Evolutionary conservation across 2,888 invertebrate genomes (phyloP).

Genomic region (Ptycholaimellus sp.): DNA sequence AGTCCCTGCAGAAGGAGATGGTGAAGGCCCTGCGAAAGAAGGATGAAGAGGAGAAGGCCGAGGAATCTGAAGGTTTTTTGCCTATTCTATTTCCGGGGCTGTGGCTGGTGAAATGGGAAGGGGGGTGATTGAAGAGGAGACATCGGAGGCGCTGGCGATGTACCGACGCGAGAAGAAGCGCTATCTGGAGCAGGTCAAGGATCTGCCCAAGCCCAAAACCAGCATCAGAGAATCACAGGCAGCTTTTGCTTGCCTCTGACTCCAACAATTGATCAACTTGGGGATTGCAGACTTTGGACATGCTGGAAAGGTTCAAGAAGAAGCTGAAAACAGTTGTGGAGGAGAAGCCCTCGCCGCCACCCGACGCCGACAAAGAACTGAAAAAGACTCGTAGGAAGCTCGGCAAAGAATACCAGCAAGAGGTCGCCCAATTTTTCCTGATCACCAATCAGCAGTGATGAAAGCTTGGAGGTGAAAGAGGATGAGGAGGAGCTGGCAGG

Average conservation of each 20-base stretch:
- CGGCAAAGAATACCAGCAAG: background rate
- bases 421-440: constrained; percentile 1
- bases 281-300: constrained; percentile 41
- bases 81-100: background rate
- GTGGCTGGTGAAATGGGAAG: background rate
- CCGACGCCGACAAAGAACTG: background rate
- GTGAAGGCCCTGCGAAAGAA: constrained; percentile 17
- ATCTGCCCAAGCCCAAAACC: constrained; percentile 16
- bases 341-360: background rate
- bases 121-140: constrained; percentile 6
- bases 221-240: constrained; percentile 16
- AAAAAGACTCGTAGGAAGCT: background rate
- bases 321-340: constrained; percentile 40
- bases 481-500: constrained; percentile 19
- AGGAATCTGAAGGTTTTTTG: constrained; percentile 10
- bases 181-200: constrained; percentile 14
- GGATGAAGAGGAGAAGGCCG: constrained; percentile 21
- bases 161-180: constrained; percentile 15
- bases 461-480: constrained; percentile 28
- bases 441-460: constrained; percentile 36
- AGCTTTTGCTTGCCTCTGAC: background rate
- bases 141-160: constrained; percentile 15
- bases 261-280: constrained; percentile 8
- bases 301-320: constrained; percentile 56
- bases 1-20: constrained; percentile 18